phyloP scores from a whole-genome alignment of 2,888 invertebrate species.

The Icerya purchasi region DNA sequence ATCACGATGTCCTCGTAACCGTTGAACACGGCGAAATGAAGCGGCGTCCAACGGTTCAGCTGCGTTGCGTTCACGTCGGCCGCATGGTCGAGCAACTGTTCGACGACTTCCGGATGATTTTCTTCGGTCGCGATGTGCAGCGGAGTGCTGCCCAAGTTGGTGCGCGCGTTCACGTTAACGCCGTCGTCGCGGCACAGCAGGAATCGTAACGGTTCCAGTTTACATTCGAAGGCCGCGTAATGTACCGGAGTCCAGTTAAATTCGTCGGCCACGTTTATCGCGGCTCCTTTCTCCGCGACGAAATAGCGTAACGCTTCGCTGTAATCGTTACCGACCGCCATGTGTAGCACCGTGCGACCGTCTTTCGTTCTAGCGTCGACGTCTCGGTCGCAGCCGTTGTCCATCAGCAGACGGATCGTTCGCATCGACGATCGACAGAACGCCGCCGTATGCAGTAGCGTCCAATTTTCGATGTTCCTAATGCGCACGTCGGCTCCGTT shows the following conservation, averaged over 20 bases:
- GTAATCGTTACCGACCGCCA: too few species aligned
- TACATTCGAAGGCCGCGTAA: constrained; percentile 87
- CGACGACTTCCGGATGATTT: constrained; percentile 60
- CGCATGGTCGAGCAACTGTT: constrained; percentile 43
- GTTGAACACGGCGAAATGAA: too few species aligned
- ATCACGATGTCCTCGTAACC: too few species aligned
- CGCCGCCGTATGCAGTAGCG: neutral
- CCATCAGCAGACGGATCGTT: too few species aligned
- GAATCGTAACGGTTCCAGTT: constrained; percentile 58
- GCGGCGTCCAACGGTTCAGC: too few species aligned
- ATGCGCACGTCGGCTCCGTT: neutral
- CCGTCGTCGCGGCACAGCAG: constrained; percentile 71
- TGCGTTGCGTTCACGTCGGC: constrained; percentile 77
- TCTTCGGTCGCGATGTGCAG: constrained; percentile 76
- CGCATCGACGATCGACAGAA: too few species aligned
- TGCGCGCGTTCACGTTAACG: constrained; percentile 67
- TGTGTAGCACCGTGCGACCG: too few species aligned
- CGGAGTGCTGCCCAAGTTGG: constrained; percentile 76
- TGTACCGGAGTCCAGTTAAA: constrained; percentile 94
- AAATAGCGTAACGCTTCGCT: too few species aligned
- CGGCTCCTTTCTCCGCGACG: too few species aligned
- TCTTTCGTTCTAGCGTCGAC: too few species aligned
- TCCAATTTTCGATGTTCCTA: neutral
- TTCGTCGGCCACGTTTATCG: too few species aligned
- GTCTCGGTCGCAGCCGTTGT: too few species aligned